Percentiles rank a stretch among this genome's conserved stretches.
phyloP scores from a whole-genome alignment of 2,888 invertebrate genomes.

The Volucella zonaria region DNA sequence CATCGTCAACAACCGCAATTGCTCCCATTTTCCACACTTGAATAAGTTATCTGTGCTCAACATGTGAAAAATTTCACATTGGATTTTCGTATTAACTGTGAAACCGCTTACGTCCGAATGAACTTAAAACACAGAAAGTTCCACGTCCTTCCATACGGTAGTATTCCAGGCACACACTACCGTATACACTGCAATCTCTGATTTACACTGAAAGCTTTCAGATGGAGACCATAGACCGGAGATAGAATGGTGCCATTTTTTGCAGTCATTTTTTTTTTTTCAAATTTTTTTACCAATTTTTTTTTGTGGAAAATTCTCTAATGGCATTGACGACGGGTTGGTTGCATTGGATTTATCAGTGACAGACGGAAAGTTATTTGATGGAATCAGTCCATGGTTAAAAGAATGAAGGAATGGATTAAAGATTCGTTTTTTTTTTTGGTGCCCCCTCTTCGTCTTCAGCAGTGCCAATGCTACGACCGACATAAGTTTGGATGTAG shows the following conservation, averaged over 20 bases:
- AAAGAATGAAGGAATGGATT: constrained; percentile 61
- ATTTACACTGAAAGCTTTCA: constrained; percentile 65
- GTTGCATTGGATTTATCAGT: constrained; percentile 72
- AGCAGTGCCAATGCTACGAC: background rate
- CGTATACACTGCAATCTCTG: constrained; percentile 67
- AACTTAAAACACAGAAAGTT: constrained; percentile 60
- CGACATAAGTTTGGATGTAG: background rate
- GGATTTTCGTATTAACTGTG: constrained; percentile 70
- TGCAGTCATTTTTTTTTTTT: constrained; percentile 36
- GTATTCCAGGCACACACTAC: constrained; percentile 23
- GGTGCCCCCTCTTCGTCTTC: background rate
- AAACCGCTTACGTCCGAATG: constrained; percentile 73
- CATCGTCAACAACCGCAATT: constrained; percentile 67
- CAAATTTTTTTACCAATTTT: background rate
- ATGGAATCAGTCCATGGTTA: constrained; percentile 71
- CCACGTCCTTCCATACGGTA: constrained; percentile 35
- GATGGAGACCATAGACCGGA: constrained; percentile 54
- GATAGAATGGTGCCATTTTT: constrained; percentile 64
- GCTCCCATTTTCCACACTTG: constrained; percentile 70
- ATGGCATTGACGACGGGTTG: constrained; percentile 68
- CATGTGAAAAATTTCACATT: constrained; percentile 74
- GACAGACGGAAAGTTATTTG: constrained; percentile 73
- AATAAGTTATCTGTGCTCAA: constrained; percentile 74
- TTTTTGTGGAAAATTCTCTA: constrained; percentile 53
- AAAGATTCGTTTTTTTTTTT: constrained; percentile 16